Conservation (phyloP, 2,797 vertebrate genomes). For the Catostomus latipinnis region DNA sequence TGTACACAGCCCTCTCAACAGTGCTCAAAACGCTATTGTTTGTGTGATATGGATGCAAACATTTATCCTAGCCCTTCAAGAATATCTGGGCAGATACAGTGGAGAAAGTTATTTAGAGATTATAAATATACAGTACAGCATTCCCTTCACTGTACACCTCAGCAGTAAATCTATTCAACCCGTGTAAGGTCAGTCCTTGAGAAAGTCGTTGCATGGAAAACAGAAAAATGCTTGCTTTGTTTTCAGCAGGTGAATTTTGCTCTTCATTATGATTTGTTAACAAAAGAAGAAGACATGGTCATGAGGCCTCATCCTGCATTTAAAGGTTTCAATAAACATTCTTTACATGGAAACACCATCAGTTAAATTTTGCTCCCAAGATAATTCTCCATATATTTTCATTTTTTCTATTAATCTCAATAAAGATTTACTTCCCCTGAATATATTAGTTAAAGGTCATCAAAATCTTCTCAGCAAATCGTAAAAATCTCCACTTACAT, state of each 20-base stretch:
- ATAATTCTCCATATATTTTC: neutral
- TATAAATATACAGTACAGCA: conserved; percentile 66
- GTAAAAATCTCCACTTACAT: conserved; percentile 26
- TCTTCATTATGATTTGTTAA: neutral
- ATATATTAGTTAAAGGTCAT: conserved; percentile 28
- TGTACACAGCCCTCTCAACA: conserved; percentile 59
- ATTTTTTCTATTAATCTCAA: neutral
- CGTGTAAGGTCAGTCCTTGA: conserved; percentile 6
- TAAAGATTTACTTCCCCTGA: conserved; percentile 9
- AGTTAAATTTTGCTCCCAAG: conserved; percentile 1
- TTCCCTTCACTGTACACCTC: conserved; percentile 48
- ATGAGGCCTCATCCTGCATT: conserved; percentile 1
- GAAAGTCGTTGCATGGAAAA: neutral
- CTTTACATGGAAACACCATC: neutral
- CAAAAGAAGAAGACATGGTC: neutral
- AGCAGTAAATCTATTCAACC: neutral
- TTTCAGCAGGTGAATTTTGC: conserved; percentile 5
- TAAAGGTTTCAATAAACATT: conserved; percentile 12
- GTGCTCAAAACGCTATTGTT: conserved; percentile 53
- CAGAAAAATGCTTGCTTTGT: neutral
- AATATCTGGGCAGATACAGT: conserved; percentile 55
- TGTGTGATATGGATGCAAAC: conserved; percentile 62
- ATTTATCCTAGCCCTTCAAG: conserved; percentile 60
- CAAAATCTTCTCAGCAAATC: neutral
- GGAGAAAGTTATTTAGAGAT: conserved; percentile 62